Percentiles rank a stretch among this genome's conserved stretches.
Evolutionary conservation across 2,888 invertebrate genomes (phyloP).

Genomic region (Plagodis pulveraria): DNA sequence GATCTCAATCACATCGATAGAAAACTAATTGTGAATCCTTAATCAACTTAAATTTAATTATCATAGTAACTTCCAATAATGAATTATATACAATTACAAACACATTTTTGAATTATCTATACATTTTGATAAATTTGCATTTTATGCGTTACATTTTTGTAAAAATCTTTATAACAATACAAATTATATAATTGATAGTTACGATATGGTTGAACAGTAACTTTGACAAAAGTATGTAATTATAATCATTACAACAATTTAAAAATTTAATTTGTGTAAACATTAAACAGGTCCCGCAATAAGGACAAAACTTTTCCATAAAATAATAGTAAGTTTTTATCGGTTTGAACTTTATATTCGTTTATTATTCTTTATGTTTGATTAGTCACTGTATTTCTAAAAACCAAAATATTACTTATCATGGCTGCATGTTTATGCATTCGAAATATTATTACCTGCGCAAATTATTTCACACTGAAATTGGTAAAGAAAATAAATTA

Average conservation of each 20-base stretch:
- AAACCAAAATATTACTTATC: background rate
- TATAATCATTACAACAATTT: background rate
- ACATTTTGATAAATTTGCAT: conserved; percentile 64
- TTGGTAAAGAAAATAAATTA: conserved; percentile 40
- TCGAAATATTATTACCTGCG: conserved; percentile 22
- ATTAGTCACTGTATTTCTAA: background rate
- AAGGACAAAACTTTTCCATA: background rate
- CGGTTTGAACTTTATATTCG: background rate
- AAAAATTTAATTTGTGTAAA: conserved; percentile 1
- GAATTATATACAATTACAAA: conserved; percentile 58
- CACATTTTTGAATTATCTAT: conserved; percentile 48
- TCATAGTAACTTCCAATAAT: conserved; percentile 6
- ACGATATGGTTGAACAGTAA: conserved; percentile 19
- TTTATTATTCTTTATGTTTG: background rate
- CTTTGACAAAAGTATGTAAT: conserved; percentile 1
- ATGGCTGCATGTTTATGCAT: conserved; percentile 27
- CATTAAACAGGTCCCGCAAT: background rate
- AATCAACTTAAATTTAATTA: conserved; percentile 11
- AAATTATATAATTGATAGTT: conserved; percentile 22
- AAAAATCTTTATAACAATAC: conserved; percentile 13
- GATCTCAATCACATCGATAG: background rate
- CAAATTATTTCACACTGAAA: conserved; percentile 24
- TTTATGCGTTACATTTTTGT: conserved; percentile 57
- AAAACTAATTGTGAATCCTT: background rate
- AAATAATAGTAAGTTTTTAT: background rate